Conservation (phyloP, 2,888 invertebrate species). For the Meteorus colon region DNA sequence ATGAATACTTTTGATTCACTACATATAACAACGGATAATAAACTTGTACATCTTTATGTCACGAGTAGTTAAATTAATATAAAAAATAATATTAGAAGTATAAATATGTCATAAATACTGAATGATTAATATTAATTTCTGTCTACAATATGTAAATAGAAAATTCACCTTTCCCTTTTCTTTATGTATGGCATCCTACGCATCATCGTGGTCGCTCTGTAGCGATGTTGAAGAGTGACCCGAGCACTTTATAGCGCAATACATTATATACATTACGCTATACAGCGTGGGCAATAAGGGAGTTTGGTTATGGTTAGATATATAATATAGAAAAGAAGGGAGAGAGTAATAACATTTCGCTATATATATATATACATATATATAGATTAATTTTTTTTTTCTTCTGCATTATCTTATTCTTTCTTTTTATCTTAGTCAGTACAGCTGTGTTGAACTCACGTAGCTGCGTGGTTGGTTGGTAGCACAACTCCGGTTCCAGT, state of each 20-base stretch:
- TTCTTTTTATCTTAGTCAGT: constrained; percentile 50
- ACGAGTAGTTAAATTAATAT: not conserved
- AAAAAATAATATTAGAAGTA: not conserved
- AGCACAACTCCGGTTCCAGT: constrained; percentile 45
- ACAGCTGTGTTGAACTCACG: constrained; percentile 63
- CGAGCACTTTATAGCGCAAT: constrained; percentile 64
- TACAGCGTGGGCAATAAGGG: constrained; percentile 52
- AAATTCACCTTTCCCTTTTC: constrained; percentile 61
- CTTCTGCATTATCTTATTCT: too few species aligned
- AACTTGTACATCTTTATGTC: not conserved
- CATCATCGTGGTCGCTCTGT: constrained; percentile 52
- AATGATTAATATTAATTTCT: constrained; percentile 16
- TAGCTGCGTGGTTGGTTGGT: constrained; percentile 51
- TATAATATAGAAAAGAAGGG: constrained; percentile 5
- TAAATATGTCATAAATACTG: not conserved
- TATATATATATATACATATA: not conserved
- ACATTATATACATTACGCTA: constrained; percentile 62
- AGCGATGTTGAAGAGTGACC: constrained; percentile 44
- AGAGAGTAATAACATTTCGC: constrained; percentile 17
- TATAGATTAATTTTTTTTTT: not conserved
- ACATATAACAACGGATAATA: constrained; percentile 1
- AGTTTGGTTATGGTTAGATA: constrained; percentile 47
- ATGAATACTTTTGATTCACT: not conserved
- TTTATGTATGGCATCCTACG: constrained; percentile 59
- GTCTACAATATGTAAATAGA: constrained; percentile 28